These are phyloP conservation scores for Tipula confusa DNA, from an alignment of 2,888 invertebrate species.

Conservation along the genomic window DNA sequence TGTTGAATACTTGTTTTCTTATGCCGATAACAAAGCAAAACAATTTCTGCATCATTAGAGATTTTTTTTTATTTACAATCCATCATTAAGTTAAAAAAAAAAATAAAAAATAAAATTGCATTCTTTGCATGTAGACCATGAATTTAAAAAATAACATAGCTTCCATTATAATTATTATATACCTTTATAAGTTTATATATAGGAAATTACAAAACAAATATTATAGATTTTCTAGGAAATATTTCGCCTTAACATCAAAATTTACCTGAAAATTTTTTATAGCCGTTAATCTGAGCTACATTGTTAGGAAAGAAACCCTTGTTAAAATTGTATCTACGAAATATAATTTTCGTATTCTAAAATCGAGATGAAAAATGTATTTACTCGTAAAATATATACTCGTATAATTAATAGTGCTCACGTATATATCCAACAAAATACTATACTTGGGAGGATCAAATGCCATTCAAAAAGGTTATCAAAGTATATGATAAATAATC, in stretches of 20 bases:
- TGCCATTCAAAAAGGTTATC: background rate
- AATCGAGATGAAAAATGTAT: too few species aligned
- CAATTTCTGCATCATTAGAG: conserved; percentile 20
- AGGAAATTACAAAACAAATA: background rate
- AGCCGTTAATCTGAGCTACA: background rate
- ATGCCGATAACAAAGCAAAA: background rate
- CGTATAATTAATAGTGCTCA: background rate
- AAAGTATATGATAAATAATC: background rate
- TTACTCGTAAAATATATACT: too few species aligned
- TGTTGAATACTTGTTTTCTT: background rate
- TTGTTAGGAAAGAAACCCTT: background rate
- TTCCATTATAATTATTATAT: background rate
- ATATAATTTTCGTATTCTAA: background rate
- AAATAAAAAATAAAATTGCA: background rate
- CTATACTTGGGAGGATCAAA: background rate
- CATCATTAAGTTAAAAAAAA: background rate
- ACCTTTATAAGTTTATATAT: too few species aligned
- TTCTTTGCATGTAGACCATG: background rate
- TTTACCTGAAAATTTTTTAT: background rate
- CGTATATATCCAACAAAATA: background rate
- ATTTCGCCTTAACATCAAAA: background rate
- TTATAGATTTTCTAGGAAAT: background rate
- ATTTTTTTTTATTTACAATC: background rate
- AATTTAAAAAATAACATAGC: background rate
- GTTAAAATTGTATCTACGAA: background rate